These are phyloP conservation scores for Blennius ocellaris DNA, from an alignment of 2,113 vertebrate genomes.

Conservation along the genomic window DNA sequence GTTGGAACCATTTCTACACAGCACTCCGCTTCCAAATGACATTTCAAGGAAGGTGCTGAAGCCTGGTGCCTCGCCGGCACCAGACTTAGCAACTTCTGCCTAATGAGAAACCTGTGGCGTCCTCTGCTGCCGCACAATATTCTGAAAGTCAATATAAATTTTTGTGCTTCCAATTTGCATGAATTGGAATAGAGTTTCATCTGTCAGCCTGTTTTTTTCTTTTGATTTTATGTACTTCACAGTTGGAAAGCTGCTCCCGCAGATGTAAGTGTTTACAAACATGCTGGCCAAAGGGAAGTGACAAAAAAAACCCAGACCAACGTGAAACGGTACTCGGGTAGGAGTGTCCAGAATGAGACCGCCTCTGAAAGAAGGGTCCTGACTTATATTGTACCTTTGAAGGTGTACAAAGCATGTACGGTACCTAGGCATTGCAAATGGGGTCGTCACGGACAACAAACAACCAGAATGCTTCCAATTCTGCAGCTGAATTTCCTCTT, in stretches of 20 bases:
- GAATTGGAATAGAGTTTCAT: not conserved
- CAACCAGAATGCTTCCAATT: too few relatives aligned
- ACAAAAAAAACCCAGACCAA: too few relatives aligned
- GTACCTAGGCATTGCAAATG: too few relatives aligned
- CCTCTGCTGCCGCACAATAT: not conserved
- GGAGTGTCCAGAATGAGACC: too few relatives aligned
- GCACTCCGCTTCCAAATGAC: not conserved
- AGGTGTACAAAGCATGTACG: too few relatives aligned
- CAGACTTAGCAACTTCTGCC: not conserved
- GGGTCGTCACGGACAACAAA: not conserved
- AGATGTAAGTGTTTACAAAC: not conserved
- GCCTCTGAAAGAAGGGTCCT: too few relatives aligned
- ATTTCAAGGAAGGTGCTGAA: not conserved
- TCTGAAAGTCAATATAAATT: not conserved
- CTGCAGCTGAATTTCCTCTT: too few relatives aligned
- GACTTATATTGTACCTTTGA: too few relatives aligned
- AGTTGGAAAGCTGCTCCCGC: not conserved
- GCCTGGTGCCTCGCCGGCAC: not conserved
- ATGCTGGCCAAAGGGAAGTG: not conserved
- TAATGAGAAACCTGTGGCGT: not conserved
- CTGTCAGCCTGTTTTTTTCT: not conserved
- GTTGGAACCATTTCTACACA: not conserved
- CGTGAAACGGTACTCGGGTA: not conserved
- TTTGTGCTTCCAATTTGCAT: not conserved
- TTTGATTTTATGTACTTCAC: not conserved